Conservation (phyloP, 2,797 vertebrate species). For the Takifugu ocellatus region DNA sequence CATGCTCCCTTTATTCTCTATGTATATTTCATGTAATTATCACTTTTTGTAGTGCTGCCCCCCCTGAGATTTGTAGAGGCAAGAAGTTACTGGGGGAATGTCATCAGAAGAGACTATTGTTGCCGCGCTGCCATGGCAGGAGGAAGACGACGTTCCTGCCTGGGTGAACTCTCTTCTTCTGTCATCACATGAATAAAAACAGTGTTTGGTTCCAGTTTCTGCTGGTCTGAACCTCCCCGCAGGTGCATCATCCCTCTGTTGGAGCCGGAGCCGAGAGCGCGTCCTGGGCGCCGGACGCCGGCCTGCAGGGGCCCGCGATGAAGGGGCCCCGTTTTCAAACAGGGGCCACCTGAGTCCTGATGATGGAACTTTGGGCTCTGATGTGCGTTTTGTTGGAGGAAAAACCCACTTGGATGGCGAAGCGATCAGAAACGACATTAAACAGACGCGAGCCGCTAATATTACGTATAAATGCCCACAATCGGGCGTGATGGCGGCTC, state of each 20-base stretch:
- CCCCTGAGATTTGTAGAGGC: slow-evolving; percentile 66
- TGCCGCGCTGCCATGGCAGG: slow-evolving; percentile 52
- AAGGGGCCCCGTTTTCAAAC: slow-evolving; percentile 63
- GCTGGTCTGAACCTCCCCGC: slow-evolving; percentile 23
- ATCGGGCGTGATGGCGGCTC: too few species aligned
- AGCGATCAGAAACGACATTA: slow-evolving; percentile 10
- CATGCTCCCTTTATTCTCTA: slow-evolving; percentile 80
- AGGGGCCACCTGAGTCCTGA: slow-evolving; percentile 61
- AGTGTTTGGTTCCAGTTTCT: slow-evolving; percentile 23
- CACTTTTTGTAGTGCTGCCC: slow-evolving; percentile 76
- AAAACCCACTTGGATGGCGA: slow-evolving; percentile 23
- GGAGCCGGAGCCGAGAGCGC: slow-evolving; percentile 44
- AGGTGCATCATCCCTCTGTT: slow-evolving; percentile 41
- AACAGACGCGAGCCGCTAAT: too few species aligned
- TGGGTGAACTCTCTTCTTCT: slow-evolving; percentile 64
- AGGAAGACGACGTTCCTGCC: slow-evolving; percentile 49
- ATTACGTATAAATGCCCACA: too few species aligned
- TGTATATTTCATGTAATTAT: slow-evolving; percentile 85
- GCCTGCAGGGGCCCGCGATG: slow-evolving; percentile 61
- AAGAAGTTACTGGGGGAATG: slow-evolving; percentile 92
- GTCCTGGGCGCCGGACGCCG: slow-evolving; percentile 41
- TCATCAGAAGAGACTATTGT: slow-evolving; percentile 97
- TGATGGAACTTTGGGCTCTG: slow-evolving; percentile 55
- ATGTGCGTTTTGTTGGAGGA: slow-evolving; percentile 50
- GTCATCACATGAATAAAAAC: slow-evolving; percentile 62